These are phyloP conservation scores for Clistopyga incitator DNA, from an alignment of 2,888 invertebrate species.

Conservation along the genomic window DNA sequence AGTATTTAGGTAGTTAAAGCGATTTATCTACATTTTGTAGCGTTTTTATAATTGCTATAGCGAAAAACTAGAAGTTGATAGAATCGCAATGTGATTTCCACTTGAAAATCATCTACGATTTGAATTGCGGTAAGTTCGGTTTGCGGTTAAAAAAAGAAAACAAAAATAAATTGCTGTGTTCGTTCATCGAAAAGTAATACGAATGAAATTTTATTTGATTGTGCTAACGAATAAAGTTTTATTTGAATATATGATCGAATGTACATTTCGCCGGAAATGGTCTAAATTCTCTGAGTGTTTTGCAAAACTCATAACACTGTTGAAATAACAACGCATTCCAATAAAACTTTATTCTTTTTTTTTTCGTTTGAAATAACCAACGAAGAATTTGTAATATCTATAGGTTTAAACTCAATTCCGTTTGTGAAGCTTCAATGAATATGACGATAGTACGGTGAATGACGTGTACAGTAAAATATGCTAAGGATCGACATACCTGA, in stretches of 20 bases:
- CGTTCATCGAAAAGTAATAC: not conserved
- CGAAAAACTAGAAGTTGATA: not conserved
- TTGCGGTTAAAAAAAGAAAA: not conserved
- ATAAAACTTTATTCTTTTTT: not conserved
- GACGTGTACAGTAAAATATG: not conserved
- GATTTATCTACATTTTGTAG: not conserved
- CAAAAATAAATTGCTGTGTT: not conserved
- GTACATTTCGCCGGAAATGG: not conserved
- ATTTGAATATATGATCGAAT: not conserved
- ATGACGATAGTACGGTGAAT: not conserved
- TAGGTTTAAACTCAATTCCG: not conserved
- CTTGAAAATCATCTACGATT: not conserved
- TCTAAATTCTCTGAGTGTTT: not conserved
- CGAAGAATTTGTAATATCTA: not conserved
- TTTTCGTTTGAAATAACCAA: not conserved
- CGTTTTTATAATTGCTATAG: not conserved
- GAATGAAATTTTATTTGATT: constrained; percentile 5
- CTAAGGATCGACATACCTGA: not conserved
- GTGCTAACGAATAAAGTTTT: not conserved
- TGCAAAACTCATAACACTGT: not conserved
- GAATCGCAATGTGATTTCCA: not conserved
- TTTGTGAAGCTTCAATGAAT: not conserved
- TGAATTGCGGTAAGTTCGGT: not conserved
- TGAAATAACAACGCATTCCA: not conserved
- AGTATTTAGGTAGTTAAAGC: not conserved